Base-by-base conservation (phyloP, 2,797 vertebrate species). In the Meriones psammophilus region DNA sequence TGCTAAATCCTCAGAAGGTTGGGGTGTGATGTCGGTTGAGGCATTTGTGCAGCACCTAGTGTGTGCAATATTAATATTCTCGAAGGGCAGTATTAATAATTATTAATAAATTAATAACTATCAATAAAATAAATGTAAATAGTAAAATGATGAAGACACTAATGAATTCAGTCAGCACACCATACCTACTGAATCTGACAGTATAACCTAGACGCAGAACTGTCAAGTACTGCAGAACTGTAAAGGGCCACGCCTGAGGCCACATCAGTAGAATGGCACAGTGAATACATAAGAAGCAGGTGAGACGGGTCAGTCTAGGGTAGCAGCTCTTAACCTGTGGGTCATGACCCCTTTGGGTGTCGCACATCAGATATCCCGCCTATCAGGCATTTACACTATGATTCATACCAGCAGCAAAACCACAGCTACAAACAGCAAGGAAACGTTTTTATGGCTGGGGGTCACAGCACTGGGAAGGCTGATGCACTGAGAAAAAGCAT, bases 91-190 rank as follows among this genome's bases (percentile, higher is more conserved):
- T 10, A 50, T 50, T 50, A 50, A 50, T 50, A 50, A 50, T 10
- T 50, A 50, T 10, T 50, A 50, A 50, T 50, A 50, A 10, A 50
- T 9, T 50, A 50, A 50, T 50, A 50, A 10, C 4, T 50, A 10
- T 50, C 50, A 50, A 50, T 50, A 50, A 50, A 50, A 50, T 50
- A 50, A 50, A 50, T 50, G 50, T 50, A 1, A 10, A 50, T 50
- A 50, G 8, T 50, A 50, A 10, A 10, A 50, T 50, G 50, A 50
- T 42, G 50, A n/a, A 94, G 39, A 62, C 73, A 85, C 39, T 46
- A 73, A 88, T 68, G 85, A 81, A 73, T 64, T 81, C 88, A 93
- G 73, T 79, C 39, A 58, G 84, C 66, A 58, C 46, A 68, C 54
- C 20, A 56, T 50, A 42, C 46, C 39, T 74, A 3, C 60, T 28